Conservation (phyloP, 2,113 vertebrate genomes). For the Oriolus oriolus region DNA sequence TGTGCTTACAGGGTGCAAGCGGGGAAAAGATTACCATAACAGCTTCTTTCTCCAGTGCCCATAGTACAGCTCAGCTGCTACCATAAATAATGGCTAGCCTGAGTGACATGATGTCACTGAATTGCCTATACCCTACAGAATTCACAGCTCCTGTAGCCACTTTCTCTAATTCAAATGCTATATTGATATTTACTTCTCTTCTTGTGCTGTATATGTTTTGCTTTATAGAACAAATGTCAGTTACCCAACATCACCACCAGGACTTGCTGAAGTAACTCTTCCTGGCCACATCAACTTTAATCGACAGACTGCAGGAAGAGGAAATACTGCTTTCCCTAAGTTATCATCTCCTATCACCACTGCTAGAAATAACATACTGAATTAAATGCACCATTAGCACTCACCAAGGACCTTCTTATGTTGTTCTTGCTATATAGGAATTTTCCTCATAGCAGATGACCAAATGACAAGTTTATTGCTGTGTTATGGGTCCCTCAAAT, state of each 20-base stretch:
- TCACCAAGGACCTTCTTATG: not conserved
- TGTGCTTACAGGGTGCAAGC: not conserved
- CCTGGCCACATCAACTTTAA: not conserved
- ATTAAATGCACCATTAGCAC: not conserved
- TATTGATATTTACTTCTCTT: not conserved
- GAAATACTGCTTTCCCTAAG: not conserved
- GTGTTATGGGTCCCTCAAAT: not conserved
- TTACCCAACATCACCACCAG: not conserved
- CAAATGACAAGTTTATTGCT: not conserved
- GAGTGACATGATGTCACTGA: rapidly evolving
- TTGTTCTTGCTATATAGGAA: not conserved
- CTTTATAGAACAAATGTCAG: not conserved
- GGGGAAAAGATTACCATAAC: not conserved
- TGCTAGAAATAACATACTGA: not conserved
- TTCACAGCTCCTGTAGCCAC: not conserved
- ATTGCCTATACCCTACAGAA: not conserved
- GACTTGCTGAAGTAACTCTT: not conserved
- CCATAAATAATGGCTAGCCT: not conserved
- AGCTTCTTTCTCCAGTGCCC: not conserved
- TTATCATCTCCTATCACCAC: not conserved
- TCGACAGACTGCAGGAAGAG: not conserved
- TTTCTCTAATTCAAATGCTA: not conserved
- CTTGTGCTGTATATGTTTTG: not conserved
- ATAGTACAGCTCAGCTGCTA: not conserved
- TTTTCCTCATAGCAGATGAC: not conserved